A percentile compares a stretch with the other conserved stretches of the same genome.
Evolutionary conservation across 2,797 vertebrate genomes (phyloP).

Genomic region (Gila robusta): DNA sequence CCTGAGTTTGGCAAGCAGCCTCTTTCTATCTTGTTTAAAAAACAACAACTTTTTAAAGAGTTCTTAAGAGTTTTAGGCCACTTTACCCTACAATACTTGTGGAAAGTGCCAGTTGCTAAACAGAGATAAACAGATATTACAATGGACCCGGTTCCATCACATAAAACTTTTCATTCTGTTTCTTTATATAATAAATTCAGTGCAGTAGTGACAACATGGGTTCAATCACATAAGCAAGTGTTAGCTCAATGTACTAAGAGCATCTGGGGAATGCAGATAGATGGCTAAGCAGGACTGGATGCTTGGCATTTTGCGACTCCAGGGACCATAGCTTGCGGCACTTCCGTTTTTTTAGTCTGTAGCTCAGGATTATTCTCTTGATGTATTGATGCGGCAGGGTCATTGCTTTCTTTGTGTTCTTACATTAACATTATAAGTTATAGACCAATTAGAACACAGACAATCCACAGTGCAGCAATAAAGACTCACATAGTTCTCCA

Average conservation of each 20-base stretch:
- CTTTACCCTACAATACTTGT: not conserved
- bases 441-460: conserved; percentile 53
- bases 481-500: conserved; percentile 36
- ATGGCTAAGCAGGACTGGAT: conserved; percentile 24
- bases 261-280: conserved; percentile 23
- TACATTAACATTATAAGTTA: conserved; percentile 51
- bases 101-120: not conserved
- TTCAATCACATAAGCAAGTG: conserved; percentile 23
- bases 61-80: not conserved
- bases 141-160: conserved; percentile 10
- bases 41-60: not conserved
- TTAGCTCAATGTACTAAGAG: conserved; percentile 20
- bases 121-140: conserved; percentile 38
- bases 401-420: conserved; percentile 55
- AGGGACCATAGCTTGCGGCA: conserved; percentile 53
- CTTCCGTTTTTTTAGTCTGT: conserved; percentile 23
- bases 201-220: conserved; percentile 12
- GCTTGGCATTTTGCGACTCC: conserved; percentile 32
- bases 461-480: conserved; percentile 28
- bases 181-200: conserved; percentile 45
- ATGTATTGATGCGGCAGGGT: conserved; percentile 58
- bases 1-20: not conserved
- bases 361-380: conserved; percentile 59
- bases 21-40: not conserved
- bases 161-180: conserved; percentile 31